These are phyloP conservation scores for Aphaenogaster floridana DNA, from an alignment of 1,140 invertebrate species.

Conservation along the genomic window DNA sequence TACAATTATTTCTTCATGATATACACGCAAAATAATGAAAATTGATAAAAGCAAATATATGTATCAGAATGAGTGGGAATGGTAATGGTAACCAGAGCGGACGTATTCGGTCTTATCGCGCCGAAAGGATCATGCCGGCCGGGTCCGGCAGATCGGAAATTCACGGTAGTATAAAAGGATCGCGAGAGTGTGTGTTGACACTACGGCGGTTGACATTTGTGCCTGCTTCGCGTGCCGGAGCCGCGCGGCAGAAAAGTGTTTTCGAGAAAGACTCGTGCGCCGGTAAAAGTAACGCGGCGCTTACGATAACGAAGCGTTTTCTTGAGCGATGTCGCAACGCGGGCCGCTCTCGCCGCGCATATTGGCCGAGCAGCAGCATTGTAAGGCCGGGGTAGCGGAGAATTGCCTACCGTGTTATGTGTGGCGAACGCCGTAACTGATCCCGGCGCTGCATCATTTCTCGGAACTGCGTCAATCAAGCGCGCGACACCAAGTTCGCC, in stretches of 20 bases:
- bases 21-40: background rate
- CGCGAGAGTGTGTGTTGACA: background rate
- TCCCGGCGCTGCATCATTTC: slow-evolving; percentile 46
- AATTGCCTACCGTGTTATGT: slow-evolving; percentile 64
- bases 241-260: slow-evolving; percentile 34
- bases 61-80: background rate
- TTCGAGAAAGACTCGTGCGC: slow-evolving; percentile 34
- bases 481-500: slow-evolving; percentile 36
- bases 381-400: slow-evolving; percentile 34
- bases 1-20: no score
- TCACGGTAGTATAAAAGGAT: background rate
- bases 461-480: slow-evolving; percentile 65
- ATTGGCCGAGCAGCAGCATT: slow-evolving; percentile 50
- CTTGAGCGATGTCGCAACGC: slow-evolving; percentile 66
- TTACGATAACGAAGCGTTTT: slow-evolving; percentile 74
- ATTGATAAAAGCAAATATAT: background rate
- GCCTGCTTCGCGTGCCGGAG: slow-evolving; percentile 38
- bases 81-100: background rate
- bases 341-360: slow-evolving; percentile 16
- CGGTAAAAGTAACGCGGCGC: slow-evolving; percentile 61
- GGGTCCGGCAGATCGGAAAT: slow-evolving; percentile 23
- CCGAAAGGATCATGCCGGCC: background rate
- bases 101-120: slow-evolving; percentile 4
- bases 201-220: slow-evolving; percentile 47
- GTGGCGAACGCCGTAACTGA: slow-evolving; percentile 49